Base-by-base conservation (phyloP, 2,888 invertebrate species). In the Meloe dianella region DNA sequence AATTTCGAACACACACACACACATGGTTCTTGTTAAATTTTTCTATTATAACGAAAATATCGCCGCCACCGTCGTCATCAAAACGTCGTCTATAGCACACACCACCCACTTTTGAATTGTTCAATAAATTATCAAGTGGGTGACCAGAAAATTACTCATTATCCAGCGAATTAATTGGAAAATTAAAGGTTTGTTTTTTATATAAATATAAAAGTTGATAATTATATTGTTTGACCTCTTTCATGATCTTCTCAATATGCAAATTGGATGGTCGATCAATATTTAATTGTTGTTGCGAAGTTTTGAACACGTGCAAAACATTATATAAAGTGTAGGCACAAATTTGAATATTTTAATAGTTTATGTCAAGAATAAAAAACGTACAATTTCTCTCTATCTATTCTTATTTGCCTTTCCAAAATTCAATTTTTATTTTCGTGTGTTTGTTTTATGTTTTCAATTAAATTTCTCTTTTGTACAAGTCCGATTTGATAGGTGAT, bases 401-500 rank as follows among this genome's bases (percentile, higher is more conserved):
- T 35, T 35, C 12, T 30, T 30, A 14, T 12, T 35, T 12, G 35
- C 10, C 41, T 41, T 41, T 41, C 41, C 17, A n/a, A 41, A 17
- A 35, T 35, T 14, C 12, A 7, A 12, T 35, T 14, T 12, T 12
- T 14, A 10, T 32, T 10, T 35, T 10, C 35, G n/a, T n/a, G n/a
- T 14, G 35, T 41, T 8, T n/a, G 5, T 17, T n/a, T 6, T 8
- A n/a, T 41, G 17, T 17, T 17, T 41, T 41, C 7, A 32, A 12
- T 17, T 1, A 17, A 41, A 47, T 47, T 47, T 47, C 10, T 47
- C 20, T 47, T 9, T 0, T 47, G 57, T 68, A 62, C 47, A 56
- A 65, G 57, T 68, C 63, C 63, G 63, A 41, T 68, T 62, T 59
- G 59, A 60, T 4, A 41, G 29, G 10, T 38, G 41, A n/a, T 60